Base-by-base conservation (phyloP, 2,113 vertebrate genomes). In the Ochotona curzoniae region DNA sequence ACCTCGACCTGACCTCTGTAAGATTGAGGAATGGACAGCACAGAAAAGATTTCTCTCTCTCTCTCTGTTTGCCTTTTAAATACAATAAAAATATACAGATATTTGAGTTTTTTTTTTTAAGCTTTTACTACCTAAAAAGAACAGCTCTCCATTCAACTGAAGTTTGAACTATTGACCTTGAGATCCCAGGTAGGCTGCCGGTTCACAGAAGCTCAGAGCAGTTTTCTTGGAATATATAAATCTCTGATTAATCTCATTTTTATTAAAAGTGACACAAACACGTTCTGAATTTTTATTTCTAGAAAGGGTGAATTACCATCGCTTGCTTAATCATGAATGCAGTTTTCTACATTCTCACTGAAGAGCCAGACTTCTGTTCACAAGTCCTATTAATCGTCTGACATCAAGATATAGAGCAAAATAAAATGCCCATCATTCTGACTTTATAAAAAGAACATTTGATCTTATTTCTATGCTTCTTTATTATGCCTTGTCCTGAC, bases 241-340 rank as follows among this genome's bases (percentile, higher is more conserved):
- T 75, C 51, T 84, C 51, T 94, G 82, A 93, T 93, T 93, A 90
- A 54, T 28, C 28, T 84, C 80, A 91, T 66, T 94, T 70, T 61
- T 86, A 84, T 89, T 63, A 82, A 82, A 93, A 95, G 61, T 28
- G 88, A 15, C 66, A 83, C 7, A 63, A 9, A 60, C 90, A 51
- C 44, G 47, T 30, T 61, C 70, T 89, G 57, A 66, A 88, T 57
- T 17, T 57, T 93, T 96, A 44, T 83, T 25, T 44, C 78, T 11
- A 78, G 71, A 13, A 92, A 90, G 30, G 64, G n/a, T 83, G 26
- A 96, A 82, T 75, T 66, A 86, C 3, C 11, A 86, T 75, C 67
- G 26, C 49, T 2, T 49, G 5, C 49, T 26, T 38, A 44, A 44
- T 82, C 5, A 20, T 8, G 87, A 81, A 25, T 14, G 17, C 18